These are phyloP conservation scores for Isurus oxyrinchus DNA, from an alignment of 2,113 vertebrate species.

Conservation along the genomic window DNA sequence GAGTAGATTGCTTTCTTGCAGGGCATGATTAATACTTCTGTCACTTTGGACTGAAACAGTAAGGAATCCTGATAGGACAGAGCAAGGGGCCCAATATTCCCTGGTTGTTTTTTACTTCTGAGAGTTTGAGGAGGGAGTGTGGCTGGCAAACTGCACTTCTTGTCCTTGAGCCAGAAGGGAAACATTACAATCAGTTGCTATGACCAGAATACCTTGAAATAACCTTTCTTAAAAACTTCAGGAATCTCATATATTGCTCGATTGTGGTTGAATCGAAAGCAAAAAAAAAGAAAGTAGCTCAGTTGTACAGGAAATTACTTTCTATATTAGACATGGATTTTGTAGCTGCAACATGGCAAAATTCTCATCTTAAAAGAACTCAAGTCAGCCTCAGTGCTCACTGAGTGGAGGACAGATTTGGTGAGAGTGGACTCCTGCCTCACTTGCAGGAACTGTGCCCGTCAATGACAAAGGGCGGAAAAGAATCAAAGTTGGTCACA, in stretches of 20 bases:
- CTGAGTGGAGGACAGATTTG: not conserved
- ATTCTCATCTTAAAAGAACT: not conserved
- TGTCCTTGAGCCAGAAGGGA: not conserved
- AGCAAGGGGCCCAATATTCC: not conserved
- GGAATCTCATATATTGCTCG: not conserved
- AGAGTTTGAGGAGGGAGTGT: not conserved
- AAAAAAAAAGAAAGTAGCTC: too few species aligned
- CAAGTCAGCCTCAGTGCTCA: not conserved
- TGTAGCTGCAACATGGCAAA: not conserved
- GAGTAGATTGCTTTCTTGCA: not conserved
- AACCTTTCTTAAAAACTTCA: not conserved
- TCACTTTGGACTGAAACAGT: not conserved
- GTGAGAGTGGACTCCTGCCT: not conserved
- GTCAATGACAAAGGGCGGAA: not conserved
- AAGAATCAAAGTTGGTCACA: not conserved
- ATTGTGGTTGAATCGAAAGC: not conserved
- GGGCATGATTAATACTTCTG: not conserved
- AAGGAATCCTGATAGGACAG: not conserved
- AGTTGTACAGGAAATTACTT: not conserved
- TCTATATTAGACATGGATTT: not conserved
- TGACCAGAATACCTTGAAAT: not conserved
- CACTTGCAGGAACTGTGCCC: not conserved
- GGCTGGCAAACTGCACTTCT: not conserved
- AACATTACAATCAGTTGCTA: not conserved
- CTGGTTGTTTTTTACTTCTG: not conserved